Conservation (phyloP, 2,888 invertebrate genomes). For the Chromoteleia sp. region DNA sequence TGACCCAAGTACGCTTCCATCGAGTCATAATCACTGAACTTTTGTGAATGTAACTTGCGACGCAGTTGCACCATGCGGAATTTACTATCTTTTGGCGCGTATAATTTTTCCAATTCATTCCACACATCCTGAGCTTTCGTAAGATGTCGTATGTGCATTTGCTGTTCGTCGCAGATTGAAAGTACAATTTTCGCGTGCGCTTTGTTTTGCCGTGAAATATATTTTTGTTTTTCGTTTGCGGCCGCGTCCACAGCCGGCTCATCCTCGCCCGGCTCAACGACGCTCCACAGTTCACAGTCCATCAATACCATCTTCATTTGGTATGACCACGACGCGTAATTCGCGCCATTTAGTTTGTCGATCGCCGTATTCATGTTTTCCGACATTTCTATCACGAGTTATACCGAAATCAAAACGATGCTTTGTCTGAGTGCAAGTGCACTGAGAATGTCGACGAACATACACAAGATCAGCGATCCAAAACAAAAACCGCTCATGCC, state of each 20-base stretch:
- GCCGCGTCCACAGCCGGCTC: slow-evolving; percentile 25
- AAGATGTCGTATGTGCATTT: background rate
- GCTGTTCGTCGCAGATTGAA: slow-evolving; percentile 35
- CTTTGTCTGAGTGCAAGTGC: too few relatives aligned
- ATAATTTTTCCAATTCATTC: slow-evolving; percentile 46
- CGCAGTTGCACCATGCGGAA: slow-evolving; percentile 49
- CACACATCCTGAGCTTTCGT: slow-evolving; percentile 29
- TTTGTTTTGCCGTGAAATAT: slow-evolving; percentile 11
- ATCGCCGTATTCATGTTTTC: slow-evolving; percentile 28
- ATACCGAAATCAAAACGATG: too few relatives aligned
- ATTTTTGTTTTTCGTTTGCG: slow-evolving; percentile 2
- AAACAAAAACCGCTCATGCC: too few relatives aligned
- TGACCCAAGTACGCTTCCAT: slow-evolving; percentile 43
- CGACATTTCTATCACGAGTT: background rate
- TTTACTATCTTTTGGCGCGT: slow-evolving; percentile 46
- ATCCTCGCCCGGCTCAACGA: slow-evolving; percentile 49
- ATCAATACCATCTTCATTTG: slow-evolving; percentile 50
- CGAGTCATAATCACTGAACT: background rate
- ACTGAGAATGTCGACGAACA: too few relatives aligned
- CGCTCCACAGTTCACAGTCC: slow-evolving; percentile 43
- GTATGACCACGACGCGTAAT: slow-evolving; percentile 42
- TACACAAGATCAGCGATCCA: too few relatives aligned
- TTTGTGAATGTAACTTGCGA: slow-evolving; percentile 15
- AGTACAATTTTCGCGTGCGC: slow-evolving; percentile 49
- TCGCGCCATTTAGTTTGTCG: slow-evolving; percentile 33